Conservation (phyloP, 2,888 invertebrate species). For the Griposia aprilina region DNA sequence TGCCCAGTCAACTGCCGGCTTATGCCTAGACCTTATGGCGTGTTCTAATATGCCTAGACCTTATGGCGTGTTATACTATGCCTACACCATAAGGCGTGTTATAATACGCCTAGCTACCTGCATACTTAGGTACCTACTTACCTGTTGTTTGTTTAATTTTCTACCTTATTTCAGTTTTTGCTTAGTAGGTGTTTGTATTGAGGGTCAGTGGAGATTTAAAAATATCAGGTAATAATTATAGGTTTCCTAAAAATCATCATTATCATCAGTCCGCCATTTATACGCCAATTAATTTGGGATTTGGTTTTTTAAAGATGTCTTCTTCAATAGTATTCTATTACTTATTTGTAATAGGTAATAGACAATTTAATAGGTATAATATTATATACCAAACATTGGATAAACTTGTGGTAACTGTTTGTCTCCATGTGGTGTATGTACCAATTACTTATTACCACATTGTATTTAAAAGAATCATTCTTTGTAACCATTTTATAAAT, state of each 20-base stretch:
- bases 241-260: background rate
- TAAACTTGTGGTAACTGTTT: slow-evolving; percentile 10
- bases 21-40: background rate
- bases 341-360: too few species aligned
- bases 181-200: background rate
- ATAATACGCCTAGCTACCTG: background rate
- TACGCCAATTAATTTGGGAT: background rate
- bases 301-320: background rate
- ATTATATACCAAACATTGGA: background rate
- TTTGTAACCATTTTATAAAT: background rate
- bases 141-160: background rate
- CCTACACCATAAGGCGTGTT: background rate
- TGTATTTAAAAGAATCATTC: background rate
- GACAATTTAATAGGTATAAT: background rate
- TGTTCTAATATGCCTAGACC: background rate
- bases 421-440: background rate
- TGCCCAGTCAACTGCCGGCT: background rate
- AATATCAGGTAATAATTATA: background rate
- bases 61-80: background rate
- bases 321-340: too few species aligned
- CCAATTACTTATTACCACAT: slow-evolving; percentile 13
- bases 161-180: background rate
- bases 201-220: background rate
- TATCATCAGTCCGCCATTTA: background rate
- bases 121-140: background rate